phyloP scores from a whole-genome alignment of 2,113 vertebrate species.

The Cyanoliseus patagonus region DNA sequence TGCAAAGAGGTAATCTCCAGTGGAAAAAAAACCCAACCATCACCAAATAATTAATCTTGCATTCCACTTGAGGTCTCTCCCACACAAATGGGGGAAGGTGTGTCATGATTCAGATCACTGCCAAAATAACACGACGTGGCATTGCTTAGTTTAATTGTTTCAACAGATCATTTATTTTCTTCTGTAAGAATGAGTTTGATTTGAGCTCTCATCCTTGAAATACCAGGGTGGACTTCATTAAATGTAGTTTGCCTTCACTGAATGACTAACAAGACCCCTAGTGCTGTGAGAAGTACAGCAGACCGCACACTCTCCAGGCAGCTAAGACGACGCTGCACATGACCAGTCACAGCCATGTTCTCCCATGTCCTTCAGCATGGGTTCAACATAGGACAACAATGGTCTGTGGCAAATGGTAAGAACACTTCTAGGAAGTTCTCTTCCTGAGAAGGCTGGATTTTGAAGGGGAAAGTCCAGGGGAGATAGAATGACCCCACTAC shows the following conservation, averaged over 20 bases:
- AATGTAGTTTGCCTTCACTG: not conserved
- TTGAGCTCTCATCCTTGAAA: constrained; percentile 12
- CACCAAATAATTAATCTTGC: constrained; percentile 31
- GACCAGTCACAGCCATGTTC: not conserved
- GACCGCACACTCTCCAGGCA: not conserved
- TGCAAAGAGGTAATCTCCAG: not conserved
- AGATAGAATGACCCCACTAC: not conserved
- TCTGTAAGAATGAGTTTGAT: not conserved
- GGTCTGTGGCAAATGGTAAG: not conserved
- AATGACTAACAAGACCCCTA: not conserved
- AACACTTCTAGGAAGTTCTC: not conserved
- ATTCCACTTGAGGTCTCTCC: constrained; percentile 50
- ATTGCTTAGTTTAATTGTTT: constrained; percentile 40
- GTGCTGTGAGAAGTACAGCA: not conserved
- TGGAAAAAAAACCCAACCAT: not conserved
- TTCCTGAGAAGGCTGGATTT: not conserved
- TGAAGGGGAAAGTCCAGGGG: not conserved
- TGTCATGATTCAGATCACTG: constrained; percentile 35
- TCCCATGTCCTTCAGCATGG: accelerated
- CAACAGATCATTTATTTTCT: not conserved
- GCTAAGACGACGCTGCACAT: not conserved
- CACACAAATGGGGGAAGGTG: constrained; percentile 46
- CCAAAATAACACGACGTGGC: not conserved
- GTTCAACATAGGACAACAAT: not conserved
- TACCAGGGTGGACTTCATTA: not conserved